These are phyloP conservation scores for Acromyrmex heyeri DNA, from an alignment of 1,140 invertebrate species.

Conservation along the genomic window DNA sequence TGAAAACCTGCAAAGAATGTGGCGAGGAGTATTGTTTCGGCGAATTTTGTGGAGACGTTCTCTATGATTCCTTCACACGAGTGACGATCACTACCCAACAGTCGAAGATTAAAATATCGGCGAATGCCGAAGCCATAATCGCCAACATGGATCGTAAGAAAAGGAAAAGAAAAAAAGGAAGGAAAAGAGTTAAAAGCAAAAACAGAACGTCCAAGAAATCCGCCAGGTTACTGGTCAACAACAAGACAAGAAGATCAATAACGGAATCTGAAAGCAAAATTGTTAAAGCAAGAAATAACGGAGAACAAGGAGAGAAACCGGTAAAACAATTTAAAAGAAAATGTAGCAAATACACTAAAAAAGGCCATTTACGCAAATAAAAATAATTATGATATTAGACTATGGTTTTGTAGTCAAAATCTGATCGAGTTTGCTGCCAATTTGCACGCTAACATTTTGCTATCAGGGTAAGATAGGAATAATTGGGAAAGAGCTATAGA, in stretches of 20 bases:
- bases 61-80: conserved; percentile 86
- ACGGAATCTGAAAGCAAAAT: conserved; percentile 55
- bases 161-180: conserved; percentile 73
- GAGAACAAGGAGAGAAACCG: conserved; percentile 48
- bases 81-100: conserved; percentile 73
- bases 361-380: conserved; percentile 59
- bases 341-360: conserved; percentile 81
- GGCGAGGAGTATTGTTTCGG: conserved; percentile 95
- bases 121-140: conserved; percentile 83
- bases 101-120: conserved; percentile 79
- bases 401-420: too few species aligned
- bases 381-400: conserved; percentile 7
- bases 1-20: conserved; percentile 92
- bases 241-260: conserved; percentile 65
- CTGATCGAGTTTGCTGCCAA: too few species aligned
- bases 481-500: not conserved
- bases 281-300: conserved; percentile 33
- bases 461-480: not conserved
- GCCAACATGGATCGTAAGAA: conserved; percentile 77
- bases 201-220: conserved; percentile 70
- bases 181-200: conserved; percentile 70
- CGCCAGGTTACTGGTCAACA: conserved; percentile 67
- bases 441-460: too few species aligned
- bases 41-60: conserved; percentile 86
- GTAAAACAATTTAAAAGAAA: conserved; percentile 79